Base-by-base conservation (phyloP, 2,797 vertebrate species). In the Vespertilio murinus region DNA sequence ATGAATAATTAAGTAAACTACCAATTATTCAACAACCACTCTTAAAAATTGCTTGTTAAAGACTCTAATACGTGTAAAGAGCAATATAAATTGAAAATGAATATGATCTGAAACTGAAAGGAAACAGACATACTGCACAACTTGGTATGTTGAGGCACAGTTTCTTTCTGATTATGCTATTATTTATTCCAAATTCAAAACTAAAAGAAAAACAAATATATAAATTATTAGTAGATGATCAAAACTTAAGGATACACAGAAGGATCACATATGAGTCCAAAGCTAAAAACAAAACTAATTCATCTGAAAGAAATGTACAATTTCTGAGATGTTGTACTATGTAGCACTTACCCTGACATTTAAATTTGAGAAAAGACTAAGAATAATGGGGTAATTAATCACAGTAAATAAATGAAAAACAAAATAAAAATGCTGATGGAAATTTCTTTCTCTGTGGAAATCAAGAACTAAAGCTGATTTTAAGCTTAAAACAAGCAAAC, bases 221-320 rank as follows among this genome's bases (percentile, higher is more conserved):
- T 71, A 86, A 86, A 94, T 59, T 56, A 75, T 2, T 35, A 64
- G 42, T 86, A 88, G 52, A 54, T 74, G 74, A 61, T 92, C 12
- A 92, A 94, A 94, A 59, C 61, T 49, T 30, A 47, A 25, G 22
- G 56, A 74, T 20, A 40, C 22, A 82, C 2, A 5, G 18, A 89
- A 79, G 16, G 11, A 56, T 90, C 40, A 90, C 12, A 86, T 40
- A 78, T 61, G n/a, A 82, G 3, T 6, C 10, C 79, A 89, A 71
- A 70, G 49, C 38, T 80, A 80, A 91, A 74, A 67, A 45, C 28
- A 86, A 94, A 87, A 80, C 22, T 71, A 90, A 90, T 73, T 79
- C 6, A 28, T 47, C 61, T 74, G 49, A 93, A 64, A 91, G 30
- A 83, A 70, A 83, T 87, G 80, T 42, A 45, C 2, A n/a, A 42